Conservation (phyloP, 2,113 vertebrate genomes). For the Dinomys branickii region DNA sequence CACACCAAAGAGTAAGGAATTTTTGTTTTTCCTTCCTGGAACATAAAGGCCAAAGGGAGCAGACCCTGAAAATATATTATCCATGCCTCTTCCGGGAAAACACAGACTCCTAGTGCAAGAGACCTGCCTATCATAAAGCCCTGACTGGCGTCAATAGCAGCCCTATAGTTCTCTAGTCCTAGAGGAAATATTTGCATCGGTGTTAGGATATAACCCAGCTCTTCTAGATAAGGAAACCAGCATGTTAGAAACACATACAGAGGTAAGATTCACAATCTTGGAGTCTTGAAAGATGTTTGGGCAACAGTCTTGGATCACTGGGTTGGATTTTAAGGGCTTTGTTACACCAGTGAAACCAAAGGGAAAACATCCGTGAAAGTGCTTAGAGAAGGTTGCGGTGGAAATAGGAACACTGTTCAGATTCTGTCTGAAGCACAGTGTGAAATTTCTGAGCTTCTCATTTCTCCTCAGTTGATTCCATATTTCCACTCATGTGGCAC, state of each 20-base stretch:
- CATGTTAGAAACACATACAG: background rate
- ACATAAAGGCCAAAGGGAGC: background rate
- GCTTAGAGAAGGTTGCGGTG: background rate
- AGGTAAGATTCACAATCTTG: background rate
- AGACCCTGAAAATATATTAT: background rate
- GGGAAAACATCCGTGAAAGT: background rate
- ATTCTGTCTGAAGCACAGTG: background rate
- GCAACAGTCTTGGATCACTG: background rate
- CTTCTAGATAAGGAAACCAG: conserved; percentile 29
- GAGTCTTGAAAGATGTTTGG: background rate
- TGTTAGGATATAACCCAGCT: background rate
- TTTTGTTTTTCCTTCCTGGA: background rate
- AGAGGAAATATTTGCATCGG: background rate
- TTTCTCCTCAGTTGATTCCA: conserved; percentile 58
- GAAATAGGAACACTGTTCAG: background rate
- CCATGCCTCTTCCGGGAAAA: background rate
- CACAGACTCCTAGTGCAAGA: background rate
- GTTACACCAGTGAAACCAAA: background rate
- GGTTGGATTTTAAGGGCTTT: background rate
- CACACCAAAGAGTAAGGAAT: background rate
- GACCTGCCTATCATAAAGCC: background rate
- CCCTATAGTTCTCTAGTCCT: background rate
- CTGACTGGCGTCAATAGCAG: background rate
- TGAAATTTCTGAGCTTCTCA: background rate
- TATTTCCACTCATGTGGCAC: conserved; percentile 68